Evolutionary conservation across 2,888 invertebrate species (phyloP).

Genomic region (Drosophila mercatorum): DNA sequence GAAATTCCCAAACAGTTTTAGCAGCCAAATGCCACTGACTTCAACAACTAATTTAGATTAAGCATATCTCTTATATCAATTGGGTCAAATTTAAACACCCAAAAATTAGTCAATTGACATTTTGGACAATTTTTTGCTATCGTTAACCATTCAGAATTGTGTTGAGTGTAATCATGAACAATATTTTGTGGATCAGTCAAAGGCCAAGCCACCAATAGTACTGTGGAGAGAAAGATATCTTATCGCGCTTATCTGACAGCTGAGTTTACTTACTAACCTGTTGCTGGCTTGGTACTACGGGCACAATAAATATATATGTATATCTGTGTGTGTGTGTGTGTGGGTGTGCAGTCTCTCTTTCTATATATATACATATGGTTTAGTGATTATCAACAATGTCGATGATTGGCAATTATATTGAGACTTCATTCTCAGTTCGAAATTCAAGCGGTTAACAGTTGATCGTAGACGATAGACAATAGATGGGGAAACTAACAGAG

Average conservation of each 20-base stretch:
- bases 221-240: constrained; percentile 30
- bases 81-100: neutral
- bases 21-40: neutral
- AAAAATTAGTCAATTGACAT: neutral
- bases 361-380: constrained; percentile 2
- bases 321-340: neutral
- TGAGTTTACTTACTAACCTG: constrained; percentile 20
- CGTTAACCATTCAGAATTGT: neutral
- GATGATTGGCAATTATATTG: constrained; percentile 41
- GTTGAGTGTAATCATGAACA: neutral
- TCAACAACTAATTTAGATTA: neutral
- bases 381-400: constrained; percentile 43
- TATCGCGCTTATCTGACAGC: constrained; percentile 51
- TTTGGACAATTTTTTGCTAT: neutral
- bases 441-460: constrained; percentile 22
- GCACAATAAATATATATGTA: constrained; percentile 1
- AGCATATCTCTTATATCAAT: neutral
- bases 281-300: constrained; percentile 10
- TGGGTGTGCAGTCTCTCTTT: neutral
- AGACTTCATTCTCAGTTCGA: constrained; percentile 30
- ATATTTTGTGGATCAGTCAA: neutral
- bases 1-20: neutral
- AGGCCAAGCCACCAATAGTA: neutral
- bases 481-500: constrained; percentile 40
- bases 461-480: neutral